A percentile compares a stretch with the other conserved stretches of the same genome.
Evolutionary conservation across 2,888 invertebrate genomes (phyloP).

Genomic region (Sisyra terminalis): DNA sequence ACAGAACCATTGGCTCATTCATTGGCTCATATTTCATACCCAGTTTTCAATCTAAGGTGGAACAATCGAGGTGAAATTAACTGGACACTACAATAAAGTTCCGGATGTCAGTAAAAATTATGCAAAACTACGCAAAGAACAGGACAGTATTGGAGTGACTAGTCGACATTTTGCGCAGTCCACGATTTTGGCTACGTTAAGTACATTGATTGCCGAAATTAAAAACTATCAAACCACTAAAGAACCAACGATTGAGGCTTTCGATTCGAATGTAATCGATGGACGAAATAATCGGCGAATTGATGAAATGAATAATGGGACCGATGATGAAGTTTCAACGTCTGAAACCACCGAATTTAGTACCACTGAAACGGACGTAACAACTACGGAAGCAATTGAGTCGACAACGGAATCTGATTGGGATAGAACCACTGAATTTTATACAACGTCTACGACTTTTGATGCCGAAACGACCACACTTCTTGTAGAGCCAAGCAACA

Average conservation of each 20-base stretch:
- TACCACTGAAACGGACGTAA: slow-evolving; percentile 12
- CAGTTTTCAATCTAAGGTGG: slow-evolving; percentile 23
- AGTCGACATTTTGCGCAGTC: slow-evolving; percentile 5
- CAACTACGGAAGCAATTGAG: slow-evolving; percentile 10
- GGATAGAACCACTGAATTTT: background rate
- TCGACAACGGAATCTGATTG: slow-evolving; percentile 4
- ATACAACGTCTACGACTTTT: slow-evolving; percentile 13
- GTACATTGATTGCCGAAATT: slow-evolving; percentile 7
- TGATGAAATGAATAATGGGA: slow-evolving; percentile 1
- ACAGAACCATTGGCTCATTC: slow-evolving; percentile 3
- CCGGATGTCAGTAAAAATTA: slow-evolving; percentile 35
- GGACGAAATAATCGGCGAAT: slow-evolving; percentile 5
- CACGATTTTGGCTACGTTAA: slow-evolving; percentile 7
- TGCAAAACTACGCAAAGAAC: slow-evolving; percentile 32
- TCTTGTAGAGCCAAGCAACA: background rate
- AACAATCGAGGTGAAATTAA: slow-evolving; percentile 32
- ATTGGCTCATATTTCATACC: slow-evolving; percentile 24
- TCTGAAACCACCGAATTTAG: slow-evolving; percentile 5
- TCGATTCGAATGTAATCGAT: slow-evolving; percentile 1
- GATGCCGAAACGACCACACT: slow-evolving; percentile 16
- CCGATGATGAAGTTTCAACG: slow-evolving; percentile 1
- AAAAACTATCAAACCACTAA: slow-evolving; percentile 4
- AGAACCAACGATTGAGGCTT: background rate
- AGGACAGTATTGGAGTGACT: slow-evolving; percentile 14
- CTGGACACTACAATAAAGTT: slow-evolving; percentile 28